phyloP scores from a whole-genome alignment of 2,113 vertebrate genomes.

The Elgaria multicarinata region DNA sequence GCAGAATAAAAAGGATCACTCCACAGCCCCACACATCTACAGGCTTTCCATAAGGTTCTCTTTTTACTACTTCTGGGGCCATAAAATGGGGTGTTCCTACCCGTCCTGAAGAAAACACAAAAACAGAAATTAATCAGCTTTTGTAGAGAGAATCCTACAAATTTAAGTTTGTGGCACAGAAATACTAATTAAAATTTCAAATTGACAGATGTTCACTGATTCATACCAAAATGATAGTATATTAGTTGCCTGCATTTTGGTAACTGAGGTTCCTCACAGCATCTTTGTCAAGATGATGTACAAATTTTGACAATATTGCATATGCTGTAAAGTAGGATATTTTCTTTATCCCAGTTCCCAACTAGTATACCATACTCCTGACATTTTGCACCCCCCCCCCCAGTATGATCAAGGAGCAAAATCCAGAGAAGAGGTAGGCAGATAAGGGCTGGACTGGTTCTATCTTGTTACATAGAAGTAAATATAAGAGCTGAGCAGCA shows the following conservation, averaged over 20 bases:
- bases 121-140: background rate
- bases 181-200: background rate
- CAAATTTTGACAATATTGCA: background rate
- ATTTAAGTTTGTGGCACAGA: conserved; percentile 23
- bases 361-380: too few relatives aligned
- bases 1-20: conserved; percentile 98
- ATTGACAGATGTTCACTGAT: background rate
- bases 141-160: conserved; percentile 20
- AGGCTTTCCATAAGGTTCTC: conserved; percentile 97
- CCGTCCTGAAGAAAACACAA: conserved; percentile 82
- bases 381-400: background rate
- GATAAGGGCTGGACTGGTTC: background rate
- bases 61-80: conserved; percentile 98
- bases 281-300: background rate
- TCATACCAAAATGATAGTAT: background rate
- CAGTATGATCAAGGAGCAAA: background rate
- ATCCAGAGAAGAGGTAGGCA: too few relatives aligned
- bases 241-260: background rate
- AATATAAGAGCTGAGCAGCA: background rate
- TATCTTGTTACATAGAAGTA: background rate
- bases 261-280: background rate
- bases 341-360: background rate
- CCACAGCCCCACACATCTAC: conserved; percentile 99
- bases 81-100: conserved; percentile 99
- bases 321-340: background rate